Percentiles rank a stretch among this genome's conserved stretches.
phyloP scores from a whole-genome alignment of 2,797 vertebrate species.

The Chaunax sp. region DNA sequence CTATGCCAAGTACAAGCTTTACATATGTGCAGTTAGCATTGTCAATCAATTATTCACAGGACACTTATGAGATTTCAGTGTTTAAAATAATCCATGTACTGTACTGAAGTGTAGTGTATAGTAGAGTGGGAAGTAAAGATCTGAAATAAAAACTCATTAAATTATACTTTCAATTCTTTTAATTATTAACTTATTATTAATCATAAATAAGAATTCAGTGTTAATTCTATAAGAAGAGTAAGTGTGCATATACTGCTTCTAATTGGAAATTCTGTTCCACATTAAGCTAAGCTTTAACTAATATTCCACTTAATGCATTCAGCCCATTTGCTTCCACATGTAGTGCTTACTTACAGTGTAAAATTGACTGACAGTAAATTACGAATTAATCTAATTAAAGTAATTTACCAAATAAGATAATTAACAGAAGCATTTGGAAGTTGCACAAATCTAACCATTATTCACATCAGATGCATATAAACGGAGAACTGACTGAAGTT shows the following conservation, averaged over 20 bases:
- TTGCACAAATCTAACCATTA: too few relatives aligned
- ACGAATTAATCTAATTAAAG: too few relatives aligned
- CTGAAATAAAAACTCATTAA: conserved; percentile 52
- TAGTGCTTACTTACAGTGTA: background rate
- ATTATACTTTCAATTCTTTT: conserved; percentile 37
- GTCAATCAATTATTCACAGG: background rate
- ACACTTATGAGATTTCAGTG: too few relatives aligned
- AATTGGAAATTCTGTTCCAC: conserved; percentile 35
- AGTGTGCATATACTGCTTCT: conserved; percentile 26
- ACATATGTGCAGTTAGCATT: background rate
- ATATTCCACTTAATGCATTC: conserved; percentile 20
- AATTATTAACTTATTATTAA: conserved; percentile 58
- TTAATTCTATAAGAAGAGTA: conserved; percentile 47
- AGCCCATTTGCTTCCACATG: conserved; percentile 4
- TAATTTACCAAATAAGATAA: too few relatives aligned
- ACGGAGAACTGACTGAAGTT: background rate
- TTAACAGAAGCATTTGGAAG: too few relatives aligned
- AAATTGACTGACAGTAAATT: too few relatives aligned
- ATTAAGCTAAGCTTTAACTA: conserved; percentile 26
- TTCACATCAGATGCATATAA: too few relatives aligned
- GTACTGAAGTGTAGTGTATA: background rate
- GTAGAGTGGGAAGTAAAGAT: conserved; percentile 12
- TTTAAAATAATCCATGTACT: too few relatives aligned
- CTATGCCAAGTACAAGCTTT: background rate
- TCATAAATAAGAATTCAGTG: conserved; percentile 35